A percentile compares a stretch with the other conserved stretches of the same genome.
These are phyloP conservation scores for Cataglyphis altisquamis DNA, from an alignment of 2,888 invertebrate genomes.

Conservation along the genomic window DNA sequence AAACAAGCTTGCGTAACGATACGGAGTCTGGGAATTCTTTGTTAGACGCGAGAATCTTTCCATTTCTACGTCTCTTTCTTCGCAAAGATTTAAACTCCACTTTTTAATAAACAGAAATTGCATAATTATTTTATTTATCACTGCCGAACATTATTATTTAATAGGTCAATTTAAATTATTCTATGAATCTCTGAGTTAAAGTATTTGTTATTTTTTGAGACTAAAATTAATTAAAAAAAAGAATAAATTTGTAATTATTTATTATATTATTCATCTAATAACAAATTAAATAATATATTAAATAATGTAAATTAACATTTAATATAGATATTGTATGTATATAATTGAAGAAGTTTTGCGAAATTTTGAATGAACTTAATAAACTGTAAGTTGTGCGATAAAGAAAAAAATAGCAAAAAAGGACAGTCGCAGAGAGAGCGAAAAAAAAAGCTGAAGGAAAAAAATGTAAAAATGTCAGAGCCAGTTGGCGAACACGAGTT, in stretches of 20 bases:
- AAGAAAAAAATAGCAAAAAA: slow-evolving; percentile 8
- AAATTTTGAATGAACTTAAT: neutral
- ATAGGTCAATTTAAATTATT: neutral
- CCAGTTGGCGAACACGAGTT: slow-evolving; percentile 30
- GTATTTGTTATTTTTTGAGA: neutral
- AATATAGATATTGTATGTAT: neutral
- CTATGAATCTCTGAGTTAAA: neutral
- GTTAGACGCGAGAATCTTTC: slow-evolving; percentile 14
- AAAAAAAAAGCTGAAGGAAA: neutral
- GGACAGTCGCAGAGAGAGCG: too few species aligned
- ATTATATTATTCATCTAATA: neutral
- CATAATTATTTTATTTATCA: slow-evolving; percentile 20
- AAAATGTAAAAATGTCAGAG: slow-evolving; percentile 4
- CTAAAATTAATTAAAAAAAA: neutral
- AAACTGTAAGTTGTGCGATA: neutral
- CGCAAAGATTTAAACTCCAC: neutral
- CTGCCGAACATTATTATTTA: neutral
- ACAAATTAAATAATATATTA: neutral
- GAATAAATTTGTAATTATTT: neutral
- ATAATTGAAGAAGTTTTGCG: neutral
- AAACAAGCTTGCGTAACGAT: slow-evolving; percentile 32
- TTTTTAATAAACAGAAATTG: slow-evolving; percentile 18
- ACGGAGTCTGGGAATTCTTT: neutral
- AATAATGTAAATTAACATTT: neutral
- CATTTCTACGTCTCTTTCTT: neutral